These are phyloP conservation scores for Pelobates cultripes DNA, from an alignment of 2,797 vertebrate species.

Conservation along the genomic window DNA sequence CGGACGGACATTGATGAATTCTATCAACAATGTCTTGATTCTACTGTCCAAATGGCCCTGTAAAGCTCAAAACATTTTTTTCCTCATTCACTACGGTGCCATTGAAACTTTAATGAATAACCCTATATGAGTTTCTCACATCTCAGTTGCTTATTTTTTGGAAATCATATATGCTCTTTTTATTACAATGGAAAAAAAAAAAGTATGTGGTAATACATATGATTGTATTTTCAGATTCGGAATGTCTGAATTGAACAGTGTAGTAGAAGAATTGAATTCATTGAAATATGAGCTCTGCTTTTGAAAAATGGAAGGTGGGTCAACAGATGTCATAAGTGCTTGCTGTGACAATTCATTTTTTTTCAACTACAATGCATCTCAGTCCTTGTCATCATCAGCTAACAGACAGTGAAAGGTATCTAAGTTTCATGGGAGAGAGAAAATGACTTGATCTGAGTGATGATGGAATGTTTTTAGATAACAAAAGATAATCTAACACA, in stretches of 20 bases:
- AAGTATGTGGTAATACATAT: too few species aligned
- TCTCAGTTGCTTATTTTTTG: too few species aligned
- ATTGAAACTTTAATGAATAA: too few species aligned
- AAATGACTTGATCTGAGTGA: slow-evolving; percentile 38
- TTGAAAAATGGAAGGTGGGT: not conserved
- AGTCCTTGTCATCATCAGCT: slow-evolving; percentile 35
- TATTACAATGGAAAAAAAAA: too few species aligned
- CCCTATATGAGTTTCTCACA: too few species aligned
- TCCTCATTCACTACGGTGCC: too few species aligned
- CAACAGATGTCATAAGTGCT: slow-evolving; percentile 2
- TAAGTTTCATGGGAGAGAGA: slow-evolving; percentile 35
- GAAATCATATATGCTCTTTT: too few species aligned
- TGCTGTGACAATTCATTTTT: slow-evolving; percentile 1
- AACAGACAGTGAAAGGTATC: slow-evolving; percentile 29
- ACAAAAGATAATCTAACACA: slow-evolving; percentile 26
- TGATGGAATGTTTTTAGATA: slow-evolving; percentile 53
- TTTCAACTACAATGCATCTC: slow-evolving; percentile 31
- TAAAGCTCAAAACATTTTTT: too few species aligned
- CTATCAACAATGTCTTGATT: too few species aligned
- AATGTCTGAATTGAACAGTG: not conserved
- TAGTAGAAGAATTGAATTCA: not conserved
- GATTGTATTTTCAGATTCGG: too few species aligned
- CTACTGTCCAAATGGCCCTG: too few species aligned
- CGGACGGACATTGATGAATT: too few species aligned
- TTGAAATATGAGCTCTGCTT: not conserved